Evolutionary conservation across 2,797 vertebrate genomes (phyloP).

Genomic region (Gallinago stenura): DNA sequence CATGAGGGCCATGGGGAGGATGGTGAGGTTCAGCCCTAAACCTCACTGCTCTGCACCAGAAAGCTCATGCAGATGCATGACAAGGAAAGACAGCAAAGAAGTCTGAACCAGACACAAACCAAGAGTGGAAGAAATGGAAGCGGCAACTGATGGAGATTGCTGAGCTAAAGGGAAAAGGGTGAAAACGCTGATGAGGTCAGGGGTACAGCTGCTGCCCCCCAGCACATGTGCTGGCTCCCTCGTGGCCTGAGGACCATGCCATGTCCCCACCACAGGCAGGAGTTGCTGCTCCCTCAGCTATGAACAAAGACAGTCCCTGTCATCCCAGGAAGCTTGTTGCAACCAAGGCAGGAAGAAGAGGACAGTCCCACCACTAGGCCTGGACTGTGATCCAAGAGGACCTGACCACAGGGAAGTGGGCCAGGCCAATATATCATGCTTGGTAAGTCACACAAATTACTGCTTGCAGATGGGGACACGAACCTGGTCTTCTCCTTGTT

Average conservation of each 20-base stretch:
- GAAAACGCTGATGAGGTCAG: rapidly evolving
- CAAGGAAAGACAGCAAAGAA: neutral
- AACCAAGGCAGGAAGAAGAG: neutral
- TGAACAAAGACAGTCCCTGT: neutral
- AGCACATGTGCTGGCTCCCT: rapidly evolving
- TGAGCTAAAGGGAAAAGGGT: neutral
- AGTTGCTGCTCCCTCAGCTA: neutral
- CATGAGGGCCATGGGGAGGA: neutral
- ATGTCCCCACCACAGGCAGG: neutral
- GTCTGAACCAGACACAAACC: neutral
- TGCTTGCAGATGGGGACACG: neutral
- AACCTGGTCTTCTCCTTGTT: neutral
- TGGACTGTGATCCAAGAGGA: neutral
- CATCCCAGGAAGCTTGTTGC: neutral
- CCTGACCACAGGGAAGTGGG: neutral
- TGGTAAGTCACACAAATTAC: neutral
- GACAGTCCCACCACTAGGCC: neutral
- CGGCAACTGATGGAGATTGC: rapidly evolving
- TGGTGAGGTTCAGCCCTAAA: neutral
- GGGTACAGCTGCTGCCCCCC: neutral
- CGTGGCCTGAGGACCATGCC: neutral
- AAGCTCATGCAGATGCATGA: neutral
- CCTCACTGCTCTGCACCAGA: neutral
- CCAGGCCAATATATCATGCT: neutral
- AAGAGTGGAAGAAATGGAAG: neutral